Percentiles rank a stretch among this genome's conserved stretches.
phyloP scores from a whole-genome alignment of 2,113 vertebrate species.

The Amazona vittata region DNA sequence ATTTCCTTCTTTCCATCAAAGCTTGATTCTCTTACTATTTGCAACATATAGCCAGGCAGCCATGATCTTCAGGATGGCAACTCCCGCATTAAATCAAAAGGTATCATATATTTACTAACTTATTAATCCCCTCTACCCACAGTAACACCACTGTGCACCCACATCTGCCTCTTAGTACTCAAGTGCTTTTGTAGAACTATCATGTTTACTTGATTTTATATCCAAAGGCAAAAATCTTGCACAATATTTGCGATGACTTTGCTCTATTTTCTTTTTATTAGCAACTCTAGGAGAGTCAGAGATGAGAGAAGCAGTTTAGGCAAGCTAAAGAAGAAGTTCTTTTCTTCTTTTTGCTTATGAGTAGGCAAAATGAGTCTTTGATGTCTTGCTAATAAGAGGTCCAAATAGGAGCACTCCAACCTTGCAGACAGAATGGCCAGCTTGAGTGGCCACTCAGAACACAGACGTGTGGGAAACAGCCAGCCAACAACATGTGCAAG shows the following conservation, averaged over 20 bases:
- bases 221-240: background rate
- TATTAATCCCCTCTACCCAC: background rate
- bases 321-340: background rate
- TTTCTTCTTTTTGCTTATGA: background rate
- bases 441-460: fast-evolving
- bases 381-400: background rate
- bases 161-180: background rate
- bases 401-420: background rate
- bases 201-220: background rate
- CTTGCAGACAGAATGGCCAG: background rate
- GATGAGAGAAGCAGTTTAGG: background rate
- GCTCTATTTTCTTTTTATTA: background rate
- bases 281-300: background rate
- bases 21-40: background rate
- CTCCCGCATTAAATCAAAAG: background rate
- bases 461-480: background rate
- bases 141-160: background rate
- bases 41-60: background rate
- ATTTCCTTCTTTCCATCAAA: background rate
- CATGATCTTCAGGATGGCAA: background rate
- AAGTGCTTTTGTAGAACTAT: background rate
- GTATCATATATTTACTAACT: background rate
- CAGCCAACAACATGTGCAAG: fast-evolving
- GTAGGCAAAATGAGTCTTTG: background rate
- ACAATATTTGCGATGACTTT: background rate